These are phyloP conservation scores for Asbolus verrucosus DNA, from an alignment of 1,140 invertebrate species.

Conservation along the genomic window DNA sequence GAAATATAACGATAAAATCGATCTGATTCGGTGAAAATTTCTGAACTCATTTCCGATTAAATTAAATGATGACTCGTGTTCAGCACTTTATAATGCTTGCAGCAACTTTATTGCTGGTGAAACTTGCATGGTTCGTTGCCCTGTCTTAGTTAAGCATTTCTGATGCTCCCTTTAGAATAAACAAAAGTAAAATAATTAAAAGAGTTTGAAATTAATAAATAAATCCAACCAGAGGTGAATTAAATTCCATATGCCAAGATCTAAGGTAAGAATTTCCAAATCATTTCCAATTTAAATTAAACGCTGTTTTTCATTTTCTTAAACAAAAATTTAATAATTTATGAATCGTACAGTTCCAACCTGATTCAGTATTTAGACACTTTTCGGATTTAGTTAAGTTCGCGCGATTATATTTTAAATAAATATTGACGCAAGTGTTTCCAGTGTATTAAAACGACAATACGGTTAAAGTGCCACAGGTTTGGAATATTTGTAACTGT, in stretches of 20 bases:
- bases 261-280: too few relatives aligned
- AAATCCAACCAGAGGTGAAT: background rate
- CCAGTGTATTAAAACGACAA: too few relatives aligned
- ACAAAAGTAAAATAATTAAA: slow-evolving; percentile 3
- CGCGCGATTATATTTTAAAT: too few relatives aligned
- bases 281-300: too few relatives aligned
- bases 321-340: slow-evolving; percentile 3
- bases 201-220: slow-evolving; percentile 1
- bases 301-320: background rate
- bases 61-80: slow-evolving; percentile 25
- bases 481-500: too few relatives aligned
- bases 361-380: background rate
- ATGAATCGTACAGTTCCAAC: background rate
- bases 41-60: background rate
- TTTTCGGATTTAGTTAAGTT: too few relatives aligned
- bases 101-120: slow-evolving; percentile 7
- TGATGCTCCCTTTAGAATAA: background rate
- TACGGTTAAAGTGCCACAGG: too few relatives aligned
- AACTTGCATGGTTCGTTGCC: slow-evolving; percentile 13
- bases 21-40: background rate
- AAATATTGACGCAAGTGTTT: too few relatives aligned
- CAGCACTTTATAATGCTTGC: slow-evolving; percentile 25
- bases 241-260: background rate
- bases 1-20: background rate
- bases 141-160: slow-evolving; percentile 3